Evolutionary conservation across 2,113 vertebrate genomes (phyloP), one percentile per base, ranked within the genome.

Genomic region (Melanerpes aurifrons): DNA sequence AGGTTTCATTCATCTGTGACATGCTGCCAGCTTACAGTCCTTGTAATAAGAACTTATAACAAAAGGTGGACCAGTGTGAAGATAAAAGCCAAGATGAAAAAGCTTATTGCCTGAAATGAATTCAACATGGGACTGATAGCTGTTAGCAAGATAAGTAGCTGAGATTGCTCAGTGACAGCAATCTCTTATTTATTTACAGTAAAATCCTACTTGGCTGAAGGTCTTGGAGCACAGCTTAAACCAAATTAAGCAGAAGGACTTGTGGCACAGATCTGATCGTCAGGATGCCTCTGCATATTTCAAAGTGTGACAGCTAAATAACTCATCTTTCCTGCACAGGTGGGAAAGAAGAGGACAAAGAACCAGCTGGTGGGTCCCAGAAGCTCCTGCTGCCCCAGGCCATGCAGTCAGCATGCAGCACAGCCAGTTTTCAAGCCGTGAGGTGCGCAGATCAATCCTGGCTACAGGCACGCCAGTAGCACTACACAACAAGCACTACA

Each of bases 1-100:
- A 82, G 47, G 80, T 95, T 95, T 83, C 72, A 89, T 89, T 96
- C 76, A 90, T 53, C 32, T 68, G 16, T 59, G 74, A 95, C 16
- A 88, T 4, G 0, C 48, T 95, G 63, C 70, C 90, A 89, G 45
- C 68, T 96, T 88, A 82, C 53, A 88, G 62, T 18, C 87, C 61
- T 50, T 87, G 84, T 68, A 93, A 83, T 92, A 95, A 95, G 94
- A 82, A 66, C 12, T 80, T 93, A 85, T 56, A 94, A 86, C 87
- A 91, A 97, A 96, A 77, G 37, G 47, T 90, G 56, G 6, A 32
- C 76, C 89, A 87, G 29, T 57, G 77, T 70, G 80, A 94, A 86
- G 89, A 83, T 93, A 92, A 96, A 94, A 96, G 16, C 75, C 17
- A 85, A 80, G 43, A 91, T 25, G 12, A 87, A 91, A 93, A 19